Base-by-base conservation (phyloP, 2,888 invertebrate genomes). In the Perizoma affinitatum region DNA sequence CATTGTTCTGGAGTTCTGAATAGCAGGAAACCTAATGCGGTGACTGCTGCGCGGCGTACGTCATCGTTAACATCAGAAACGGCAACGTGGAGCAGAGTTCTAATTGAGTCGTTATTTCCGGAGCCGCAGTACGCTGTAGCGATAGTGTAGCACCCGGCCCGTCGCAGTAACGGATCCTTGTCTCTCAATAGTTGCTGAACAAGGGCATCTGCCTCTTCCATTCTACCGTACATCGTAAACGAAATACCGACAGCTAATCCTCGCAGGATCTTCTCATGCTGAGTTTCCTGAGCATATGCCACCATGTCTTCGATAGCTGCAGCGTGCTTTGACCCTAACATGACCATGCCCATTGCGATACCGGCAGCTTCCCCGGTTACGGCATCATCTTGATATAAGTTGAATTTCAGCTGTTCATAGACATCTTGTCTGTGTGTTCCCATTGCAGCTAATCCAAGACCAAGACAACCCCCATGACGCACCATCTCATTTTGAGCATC, bases 51-150 rank as follows among this genome's bases (percentile, higher is more conserved):
- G 60, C 99, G 95, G 67, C 99, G 95, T 1, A 99, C 99, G 88
- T 99, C 99, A 82, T 99, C 98, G 82, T 99, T 99, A 0, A 99
- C 99, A 91, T 99, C 99, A 43, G 98, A 98, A 61, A 98, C 99
- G 43, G 99, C 99, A 58, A 98, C 97, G 83, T 98, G 98, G 5
- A 99, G 95, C 45, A 99, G 94, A 70, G 96, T 96, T 56, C 98
- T 95, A 77, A 99, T 98, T 2, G 99, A 99, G 82, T 97, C 96
- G 84, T 99, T 99, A 84, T 98, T 98, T 57, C 99, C 99, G 8
- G 98, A 98, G 56, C 99, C 99, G 83, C 98, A 98, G 86, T 99
- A 99, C 0, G 99, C 99, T 95, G 99, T 98, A 1, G 99, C 99
- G 56, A 99, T 94, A 0, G 99, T 99, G 90, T 99, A 99, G 95